Base-by-base conservation (phyloP, 1,140 invertebrate genomes). In the Nephila pilipes region DNA sequence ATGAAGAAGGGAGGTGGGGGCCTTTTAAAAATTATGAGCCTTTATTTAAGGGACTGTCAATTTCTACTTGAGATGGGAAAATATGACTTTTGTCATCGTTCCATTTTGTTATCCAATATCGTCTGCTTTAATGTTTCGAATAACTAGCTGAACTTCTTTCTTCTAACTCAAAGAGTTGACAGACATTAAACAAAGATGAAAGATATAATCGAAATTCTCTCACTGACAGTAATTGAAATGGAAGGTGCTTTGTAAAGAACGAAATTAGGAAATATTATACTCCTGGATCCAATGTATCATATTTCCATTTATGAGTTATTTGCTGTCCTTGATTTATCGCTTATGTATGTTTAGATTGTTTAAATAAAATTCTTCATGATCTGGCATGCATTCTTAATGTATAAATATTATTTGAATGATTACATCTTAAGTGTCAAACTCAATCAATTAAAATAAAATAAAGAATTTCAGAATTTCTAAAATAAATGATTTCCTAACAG, bases 201-300 rank as follows among this genome's bases (percentile, higher is more conserved):
- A 36, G 55, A 32, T 10, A 83, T 55, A 54, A 83, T 25, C 12
- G 46, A 16, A n/a, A 83, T 55, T 55, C 46, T 32, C 25, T 57
- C 8, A 12, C 20, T 60, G 85, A 87, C 85, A 60, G 1, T 87
- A 87, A 87, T 87, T 32, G 85, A 87, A 87, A 32, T 38, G 20
- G 85, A 87, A 87, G 29, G 25, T 87, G 4, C 10, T 38, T 38
- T 36, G n/a, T 18, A 87, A 87, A 63, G 32, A 58, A n/a, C 18
- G 8, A 87, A 87, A 87, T 87, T 60, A 87, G 58, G 32, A 87
- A 87, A 32, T 87, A 58, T 60, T 75, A 36, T 36, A 8, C 69
- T 75, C 18, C 29, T 32, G 16, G 32, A 75, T 20, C 2, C 32
- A 1, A 32, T 29, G 29, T 32, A 65, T 75, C 29, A 36, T 65